Conservation (phyloP, 2,888 invertebrate genomes). For the Torymus aiolomorphi region DNA sequence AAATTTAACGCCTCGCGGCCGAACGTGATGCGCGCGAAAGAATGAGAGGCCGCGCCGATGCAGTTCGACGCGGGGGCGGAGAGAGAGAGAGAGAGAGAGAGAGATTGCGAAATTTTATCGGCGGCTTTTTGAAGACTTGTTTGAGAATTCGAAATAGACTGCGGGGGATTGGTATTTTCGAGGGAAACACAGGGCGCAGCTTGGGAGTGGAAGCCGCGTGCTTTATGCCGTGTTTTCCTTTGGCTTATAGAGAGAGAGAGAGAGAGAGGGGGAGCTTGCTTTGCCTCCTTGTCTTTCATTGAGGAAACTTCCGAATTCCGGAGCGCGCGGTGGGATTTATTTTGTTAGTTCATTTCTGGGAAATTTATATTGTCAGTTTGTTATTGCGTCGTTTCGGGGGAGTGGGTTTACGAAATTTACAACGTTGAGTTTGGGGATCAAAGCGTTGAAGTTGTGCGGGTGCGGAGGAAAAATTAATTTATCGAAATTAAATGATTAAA, state of each 20-base stretch:
- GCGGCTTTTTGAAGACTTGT: not conserved
- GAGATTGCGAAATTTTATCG: slow-evolving; percentile 32
- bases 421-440: too few relatives aligned
- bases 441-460: too few relatives aligned
- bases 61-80: not conserved
- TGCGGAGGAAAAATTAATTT: too few relatives aligned
- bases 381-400: not conserved
- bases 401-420: too few relatives aligned
- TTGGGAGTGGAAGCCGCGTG: not conserved
- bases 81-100: not conserved
- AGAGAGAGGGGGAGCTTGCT: too few relatives aligned
- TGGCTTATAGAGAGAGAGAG: not conserved
- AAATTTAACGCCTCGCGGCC: too few relatives aligned
- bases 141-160: slow-evolving; percentile 29
- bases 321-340: not conserved
- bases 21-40: too few relatives aligned
- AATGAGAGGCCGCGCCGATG: too few relatives aligned
- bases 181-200: slow-evolving; percentile 6
- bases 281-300: not conserved
- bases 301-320: slow-evolving; percentile 22
- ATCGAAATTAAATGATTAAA: too few relatives aligned
- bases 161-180: slow-evolving; percentile 27
- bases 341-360: slow-evolving; percentile 7
- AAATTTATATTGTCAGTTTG: slow-evolving; percentile 1
- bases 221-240: slow-evolving; percentile 39